Base-by-base conservation (phyloP, 2,888 invertebrate genomes). In the Cheilosia vernalis region DNA sequence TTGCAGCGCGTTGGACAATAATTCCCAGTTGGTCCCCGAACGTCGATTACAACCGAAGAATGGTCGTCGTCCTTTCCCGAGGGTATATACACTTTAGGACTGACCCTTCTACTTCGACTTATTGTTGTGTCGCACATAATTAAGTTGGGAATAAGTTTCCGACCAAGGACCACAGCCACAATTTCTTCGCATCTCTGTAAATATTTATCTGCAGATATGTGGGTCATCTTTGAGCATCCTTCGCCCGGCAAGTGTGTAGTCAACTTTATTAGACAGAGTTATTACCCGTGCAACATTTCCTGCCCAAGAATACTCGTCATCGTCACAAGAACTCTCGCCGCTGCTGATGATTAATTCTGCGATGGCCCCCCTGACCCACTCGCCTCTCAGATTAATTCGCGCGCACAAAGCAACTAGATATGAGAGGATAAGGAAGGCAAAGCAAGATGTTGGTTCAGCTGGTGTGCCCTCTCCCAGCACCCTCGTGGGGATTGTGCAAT, bases 71-170 rank as follows among this genome's bases (percentile, higher is more conserved):
- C 33, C n/a, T n/a, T 42, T 27, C 15, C 6, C 33, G 13, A 47
- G 21, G 21, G 30, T 30, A n/a, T 30, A n/a, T 13, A 13, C 9
- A 9, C 13, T 10, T 40, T 17, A 10, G 33, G 5, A 30, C 6
- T 27, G n/a, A 42, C 7, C n/a, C 47, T 19, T n/a, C 42, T 2
- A 42, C 53, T 2, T 56, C 19, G 37, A 73, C 40, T 64, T 64
- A 19, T 60, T 24, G 19, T 61, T 69, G 69, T 61, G 61, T 78
- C 78, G 78, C 63, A 47, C 24, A 63, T 78, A 78, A 78, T 78
- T 78, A 63, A 56, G 78, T 70, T 78, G 78, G 78, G 69, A 78
- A 78, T 78, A 78, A 69, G 69, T 56, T 55, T 17, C 51, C 37
- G 33, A 37, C 61, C 44, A 55, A 49, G n/a, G 44, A 37, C 7